These are phyloP conservation scores for Paracanthobrama guichenoti DNA, from an alignment of 2,113 vertebrate species.

Conservation along the genomic window DNA sequence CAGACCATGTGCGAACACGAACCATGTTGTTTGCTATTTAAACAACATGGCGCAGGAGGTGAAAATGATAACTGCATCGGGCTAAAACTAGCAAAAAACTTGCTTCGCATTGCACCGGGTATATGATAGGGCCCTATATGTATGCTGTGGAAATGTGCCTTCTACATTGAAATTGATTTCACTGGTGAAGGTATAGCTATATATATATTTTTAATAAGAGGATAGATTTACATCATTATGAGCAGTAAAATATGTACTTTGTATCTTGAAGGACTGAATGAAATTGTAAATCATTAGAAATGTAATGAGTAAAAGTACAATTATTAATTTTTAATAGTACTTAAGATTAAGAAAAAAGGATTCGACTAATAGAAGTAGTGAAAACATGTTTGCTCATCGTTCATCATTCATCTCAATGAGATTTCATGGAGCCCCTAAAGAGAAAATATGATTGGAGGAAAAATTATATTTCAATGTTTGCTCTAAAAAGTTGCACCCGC, in stretches of 20 bases:
- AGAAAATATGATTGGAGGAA: not conserved
- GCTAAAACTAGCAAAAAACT: too few species aligned
- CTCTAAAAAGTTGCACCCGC: not conserved
- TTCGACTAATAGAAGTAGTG: not conserved
- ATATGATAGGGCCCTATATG: not conserved
- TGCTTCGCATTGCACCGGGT: too few species aligned
- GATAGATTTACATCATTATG: not conserved
- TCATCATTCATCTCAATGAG: not conserved
- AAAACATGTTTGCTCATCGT: not conserved
- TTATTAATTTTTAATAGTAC: not conserved
- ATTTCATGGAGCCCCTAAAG: conserved; percentile 5
- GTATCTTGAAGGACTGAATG: not conserved
- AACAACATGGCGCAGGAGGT: too few species aligned
- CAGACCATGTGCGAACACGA: too few species aligned
- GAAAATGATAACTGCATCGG: too few species aligned
- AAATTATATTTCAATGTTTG: not conserved
- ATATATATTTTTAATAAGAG: not conserved
- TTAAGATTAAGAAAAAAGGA: not conserved
- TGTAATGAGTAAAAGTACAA: not conserved
- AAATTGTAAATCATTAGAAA: not conserved
- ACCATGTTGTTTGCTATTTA: too few species aligned
- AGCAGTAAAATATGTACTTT: not conserved
- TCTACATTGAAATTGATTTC: not conserved
- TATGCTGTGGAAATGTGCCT: not conserved
- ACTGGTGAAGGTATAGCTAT: not conserved